Conservation (phyloP, 1,140 invertebrate species). For the Caligus rogercresseyi region DNA sequence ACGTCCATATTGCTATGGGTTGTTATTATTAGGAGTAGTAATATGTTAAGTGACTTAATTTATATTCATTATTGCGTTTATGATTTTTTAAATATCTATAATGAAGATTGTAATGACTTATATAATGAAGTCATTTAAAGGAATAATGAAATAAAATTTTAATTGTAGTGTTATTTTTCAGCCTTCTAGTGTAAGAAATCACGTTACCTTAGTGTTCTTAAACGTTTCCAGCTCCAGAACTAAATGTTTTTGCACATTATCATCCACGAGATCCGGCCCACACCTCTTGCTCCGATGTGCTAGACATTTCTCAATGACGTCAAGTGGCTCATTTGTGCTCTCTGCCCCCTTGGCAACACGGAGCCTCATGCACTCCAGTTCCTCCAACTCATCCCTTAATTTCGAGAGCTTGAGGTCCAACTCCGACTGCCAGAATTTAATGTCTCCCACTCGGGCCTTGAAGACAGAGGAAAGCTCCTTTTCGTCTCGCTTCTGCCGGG, state of each 20-base stretch:
- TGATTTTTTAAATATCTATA: too few relatives aligned
- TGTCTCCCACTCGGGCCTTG: background rate
- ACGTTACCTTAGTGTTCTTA: constrained; percentile 1
- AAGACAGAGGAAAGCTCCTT: constrained; percentile 8
- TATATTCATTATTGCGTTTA: too few relatives aligned
- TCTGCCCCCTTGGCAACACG: background rate
- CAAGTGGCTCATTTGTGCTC: background rate
- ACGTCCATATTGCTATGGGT: too few relatives aligned
- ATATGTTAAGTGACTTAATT: too few relatives aligned
- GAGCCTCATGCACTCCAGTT: background rate
- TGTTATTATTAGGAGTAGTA: too few relatives aligned
- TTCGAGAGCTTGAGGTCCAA: constrained; percentile 5
- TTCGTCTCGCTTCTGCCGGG: constrained; percentile 3
- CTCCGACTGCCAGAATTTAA: constrained; percentile 18
- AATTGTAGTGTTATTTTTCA: too few relatives aligned
- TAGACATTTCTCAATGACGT: constrained; percentile 8
- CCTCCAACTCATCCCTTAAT: constrained; percentile 6
- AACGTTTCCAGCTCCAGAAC: constrained; percentile 1
- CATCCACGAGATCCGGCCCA: background rate
- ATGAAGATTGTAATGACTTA: too few relatives aligned
- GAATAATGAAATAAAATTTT: too few relatives aligned
- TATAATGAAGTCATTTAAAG: too few relatives aligned
- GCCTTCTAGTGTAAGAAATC: too few relatives aligned
- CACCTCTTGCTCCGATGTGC: background rate
- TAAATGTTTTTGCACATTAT: constrained; percentile 13